Percentiles rank a stretch among this genome's conserved stretches.
Evolutionary conservation across 2,888 invertebrate species (phyloP).

Genomic region (Bellardia bayeri): DNA sequence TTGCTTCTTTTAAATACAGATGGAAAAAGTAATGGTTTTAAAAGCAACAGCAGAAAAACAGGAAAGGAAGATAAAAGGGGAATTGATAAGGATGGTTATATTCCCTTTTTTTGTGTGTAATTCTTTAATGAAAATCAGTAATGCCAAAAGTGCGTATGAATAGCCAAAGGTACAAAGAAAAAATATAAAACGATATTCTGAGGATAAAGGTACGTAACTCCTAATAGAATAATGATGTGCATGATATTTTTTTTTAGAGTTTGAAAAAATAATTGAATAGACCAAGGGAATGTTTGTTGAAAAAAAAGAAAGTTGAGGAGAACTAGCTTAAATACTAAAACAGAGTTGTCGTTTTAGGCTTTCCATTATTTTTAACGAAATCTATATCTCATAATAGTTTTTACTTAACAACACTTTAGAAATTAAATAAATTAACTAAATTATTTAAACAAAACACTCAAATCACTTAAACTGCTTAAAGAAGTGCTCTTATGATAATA

Average conservation of each 20-base stretch:
- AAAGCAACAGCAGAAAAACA: background rate
- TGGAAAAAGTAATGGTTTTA: constrained; percentile 47
- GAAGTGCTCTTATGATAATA: too few species aligned
- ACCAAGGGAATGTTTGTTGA: too few species aligned
- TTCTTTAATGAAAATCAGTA: constrained; percentile 28
- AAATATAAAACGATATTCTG: constrained; percentile 40
- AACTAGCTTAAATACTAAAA: too few species aligned
- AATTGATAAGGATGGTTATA: constrained; percentile 44
- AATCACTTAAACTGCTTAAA: too few species aligned
- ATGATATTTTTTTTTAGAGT: background rate
- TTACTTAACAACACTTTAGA: too few species aligned
- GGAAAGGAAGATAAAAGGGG: background rate
- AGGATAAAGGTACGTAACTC: constrained; percentile 19
- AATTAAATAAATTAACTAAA: too few species aligned
- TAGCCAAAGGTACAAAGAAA: constrained; percentile 14
- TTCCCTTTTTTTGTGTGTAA: background rate
- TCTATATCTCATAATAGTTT: too few species aligned
- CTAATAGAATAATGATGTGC: background rate
- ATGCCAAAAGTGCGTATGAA: constrained; percentile 45
- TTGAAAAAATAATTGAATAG: background rate
- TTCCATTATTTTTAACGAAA: too few species aligned
- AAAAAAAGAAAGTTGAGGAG: too few species aligned
- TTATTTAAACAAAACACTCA: too few species aligned
- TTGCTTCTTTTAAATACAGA: constrained; percentile 25
- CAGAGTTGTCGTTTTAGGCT: too few species aligned